These are phyloP conservation scores for Smittia sp. DNA, from an alignment of 2,888 invertebrate genomes.

Conservation along the genomic window DNA sequence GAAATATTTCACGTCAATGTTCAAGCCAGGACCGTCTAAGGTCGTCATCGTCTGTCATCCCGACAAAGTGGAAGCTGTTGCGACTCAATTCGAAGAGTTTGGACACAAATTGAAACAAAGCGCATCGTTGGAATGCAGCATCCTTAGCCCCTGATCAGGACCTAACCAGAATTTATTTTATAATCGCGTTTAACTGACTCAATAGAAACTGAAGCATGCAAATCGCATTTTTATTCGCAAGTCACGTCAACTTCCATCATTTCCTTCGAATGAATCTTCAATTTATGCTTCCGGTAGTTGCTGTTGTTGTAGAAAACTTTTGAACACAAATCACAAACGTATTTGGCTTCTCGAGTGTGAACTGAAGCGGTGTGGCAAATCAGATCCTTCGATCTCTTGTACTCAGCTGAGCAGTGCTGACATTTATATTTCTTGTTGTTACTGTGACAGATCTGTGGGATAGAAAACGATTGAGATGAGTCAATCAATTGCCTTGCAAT, in stretches of 20 bases:
- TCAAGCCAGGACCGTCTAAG: constrained; percentile 63
- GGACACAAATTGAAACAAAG: constrained; percentile 30
- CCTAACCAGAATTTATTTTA: not conserved
- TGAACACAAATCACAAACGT: not conserved
- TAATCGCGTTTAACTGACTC: not conserved
- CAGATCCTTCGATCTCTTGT: constrained; percentile 14
- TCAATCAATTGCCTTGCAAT: too few relatives aligned
- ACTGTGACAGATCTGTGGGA: not conserved
- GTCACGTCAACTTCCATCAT: not conserved
- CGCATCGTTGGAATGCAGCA: constrained; percentile 60
- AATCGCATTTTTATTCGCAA: not conserved
- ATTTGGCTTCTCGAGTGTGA: not conserved
- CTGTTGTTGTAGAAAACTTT: not conserved
- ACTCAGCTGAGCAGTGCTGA: not conserved
- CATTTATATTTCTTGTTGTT: not conserved
- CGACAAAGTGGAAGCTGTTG: constrained; percentile 59
- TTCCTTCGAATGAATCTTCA: not conserved
- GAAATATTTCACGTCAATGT: constrained; percentile 68
- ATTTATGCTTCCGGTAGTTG: constrained; percentile 7
- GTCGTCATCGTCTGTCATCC: constrained; percentile 68
- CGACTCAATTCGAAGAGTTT: constrained; percentile 24
- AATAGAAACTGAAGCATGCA: not conserved
- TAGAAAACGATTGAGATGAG: too few relatives aligned
- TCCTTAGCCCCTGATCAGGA: constrained; percentile 56
- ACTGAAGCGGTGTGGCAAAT: not conserved